Conservation (phyloP, 1,140 invertebrate species). For the Ctenoplectra terminalis region DNA sequence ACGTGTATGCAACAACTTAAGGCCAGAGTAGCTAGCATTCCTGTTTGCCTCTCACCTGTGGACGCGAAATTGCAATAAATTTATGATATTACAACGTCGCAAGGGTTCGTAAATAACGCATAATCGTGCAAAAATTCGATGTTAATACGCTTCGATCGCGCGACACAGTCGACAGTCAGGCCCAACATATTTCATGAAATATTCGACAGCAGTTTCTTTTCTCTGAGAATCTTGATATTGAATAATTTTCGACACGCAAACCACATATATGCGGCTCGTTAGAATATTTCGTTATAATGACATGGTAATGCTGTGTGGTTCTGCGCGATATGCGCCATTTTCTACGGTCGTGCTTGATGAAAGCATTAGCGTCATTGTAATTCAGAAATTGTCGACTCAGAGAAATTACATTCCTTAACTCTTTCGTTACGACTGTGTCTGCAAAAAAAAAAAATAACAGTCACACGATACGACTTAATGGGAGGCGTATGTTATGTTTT, state of each 20-base stretch:
- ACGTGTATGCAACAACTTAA: background rate
- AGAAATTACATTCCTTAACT: no score
- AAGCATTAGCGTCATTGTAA: background rate
- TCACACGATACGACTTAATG: no score
- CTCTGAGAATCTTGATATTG: background rate
- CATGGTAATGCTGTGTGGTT: background rate
- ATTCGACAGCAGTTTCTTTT: constrained; percentile 1
- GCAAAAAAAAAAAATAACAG: no score
- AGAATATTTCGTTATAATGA: constrained; percentile 34
- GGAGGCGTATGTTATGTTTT: no score
- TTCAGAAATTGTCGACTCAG: background rate
- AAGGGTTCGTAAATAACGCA: constrained; percentile 30
- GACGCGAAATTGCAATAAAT: constrained; percentile 34
- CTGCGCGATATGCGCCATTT: background rate
- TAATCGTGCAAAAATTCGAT: constrained; percentile 27
- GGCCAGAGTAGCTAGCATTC: background rate
- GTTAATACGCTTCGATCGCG: constrained; percentile 40
- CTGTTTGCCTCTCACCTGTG: background rate
- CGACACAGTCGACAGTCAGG: background rate
- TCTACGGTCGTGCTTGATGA: background rate
- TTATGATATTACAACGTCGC: background rate
- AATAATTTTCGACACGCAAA: constrained; percentile 38
- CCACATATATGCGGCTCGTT: background rate
- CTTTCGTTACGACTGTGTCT: no score
- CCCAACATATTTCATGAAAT: constrained; percentile 8